Conservation (phyloP, 2,888 invertebrate species). For the Cryptocheilus praepositus region DNA sequence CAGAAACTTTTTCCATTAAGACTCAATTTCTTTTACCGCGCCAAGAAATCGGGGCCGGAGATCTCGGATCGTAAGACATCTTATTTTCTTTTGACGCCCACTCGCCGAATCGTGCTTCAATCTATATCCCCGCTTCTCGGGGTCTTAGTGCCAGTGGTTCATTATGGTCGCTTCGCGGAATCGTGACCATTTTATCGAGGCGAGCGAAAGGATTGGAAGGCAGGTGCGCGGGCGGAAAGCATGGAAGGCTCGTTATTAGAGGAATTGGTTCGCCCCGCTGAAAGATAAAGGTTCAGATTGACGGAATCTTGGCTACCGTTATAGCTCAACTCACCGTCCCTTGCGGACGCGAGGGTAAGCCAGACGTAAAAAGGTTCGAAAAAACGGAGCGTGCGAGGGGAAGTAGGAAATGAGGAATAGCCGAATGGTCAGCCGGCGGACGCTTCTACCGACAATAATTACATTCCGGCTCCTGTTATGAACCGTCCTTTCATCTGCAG, state of each 20-base stretch:
- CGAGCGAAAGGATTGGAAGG: too few relatives aligned
- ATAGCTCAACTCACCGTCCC: neutral
- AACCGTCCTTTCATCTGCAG: too few relatives aligned
- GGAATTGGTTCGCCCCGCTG: conserved; percentile 16
- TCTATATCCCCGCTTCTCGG: neutral
- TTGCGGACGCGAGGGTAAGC: neutral
- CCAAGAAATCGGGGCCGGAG: conserved; percentile 8
- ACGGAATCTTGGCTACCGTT: conserved; percentile 9
- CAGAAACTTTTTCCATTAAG: too few relatives aligned
- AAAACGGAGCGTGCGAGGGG: too few relatives aligned
- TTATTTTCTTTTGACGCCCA: conserved; percentile 11
- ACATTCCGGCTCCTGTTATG: too few relatives aligned
- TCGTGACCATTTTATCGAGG: conserved; percentile 26
- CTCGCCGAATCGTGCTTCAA: conserved; percentile 10
- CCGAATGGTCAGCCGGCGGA: neutral
- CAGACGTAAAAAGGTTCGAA: neutral
- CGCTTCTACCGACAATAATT: too few relatives aligned
- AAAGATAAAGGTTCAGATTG: conserved; percentile 18
- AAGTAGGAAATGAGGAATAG: too few relatives aligned
- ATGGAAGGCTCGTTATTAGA: conserved; percentile 23
- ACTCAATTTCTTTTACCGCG: neutral
- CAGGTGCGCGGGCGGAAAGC: conserved; percentile 1
- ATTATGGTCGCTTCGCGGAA: too few relatives aligned
- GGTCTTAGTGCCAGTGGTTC: conserved; percentile 12
- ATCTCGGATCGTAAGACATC: too few relatives aligned